These are phyloP conservation scores for Dinocampus coccinellae DNA, from an alignment of 2,888 invertebrate species.

Conservation along the genomic window DNA sequence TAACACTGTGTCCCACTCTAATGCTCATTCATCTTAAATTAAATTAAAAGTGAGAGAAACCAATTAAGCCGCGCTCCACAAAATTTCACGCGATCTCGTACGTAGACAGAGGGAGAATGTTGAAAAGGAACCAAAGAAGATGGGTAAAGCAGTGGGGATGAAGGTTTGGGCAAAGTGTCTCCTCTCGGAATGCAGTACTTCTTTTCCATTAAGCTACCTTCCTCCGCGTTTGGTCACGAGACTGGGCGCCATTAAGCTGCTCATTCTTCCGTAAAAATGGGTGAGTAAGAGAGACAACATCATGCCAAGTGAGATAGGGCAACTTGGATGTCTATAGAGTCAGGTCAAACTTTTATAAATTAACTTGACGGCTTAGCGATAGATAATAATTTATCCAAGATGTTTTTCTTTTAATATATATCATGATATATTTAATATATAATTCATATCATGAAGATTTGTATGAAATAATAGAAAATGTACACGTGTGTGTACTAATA, in stretches of 20 bases:
- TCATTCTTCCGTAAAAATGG: conserved; percentile 65
- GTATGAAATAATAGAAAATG: no score
- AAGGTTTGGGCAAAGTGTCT: conserved; percentile 45
- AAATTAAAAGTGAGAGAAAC: conserved; percentile 57
- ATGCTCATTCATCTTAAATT: conserved; percentile 43
- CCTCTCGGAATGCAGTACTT: conserved; percentile 55
- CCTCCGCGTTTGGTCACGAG: conserved; percentile 61
- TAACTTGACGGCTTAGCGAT: conserved; percentile 3
- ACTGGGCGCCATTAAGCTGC: conserved; percentile 64
- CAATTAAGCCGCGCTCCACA: conserved; percentile 52
- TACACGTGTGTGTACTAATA: no score
- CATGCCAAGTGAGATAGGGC: conserved; percentile 26
- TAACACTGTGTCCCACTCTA: not conserved
- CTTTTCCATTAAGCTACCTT: conserved; percentile 64
- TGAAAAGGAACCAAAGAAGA: conserved; percentile 38
- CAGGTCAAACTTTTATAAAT: conserved; percentile 31
- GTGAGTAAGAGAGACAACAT: conserved; percentile 39
- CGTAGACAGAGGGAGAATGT: conserved; percentile 48
- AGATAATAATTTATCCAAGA: not conserved
- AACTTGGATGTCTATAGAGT: conserved; percentile 14
- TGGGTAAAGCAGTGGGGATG: conserved; percentile 35
- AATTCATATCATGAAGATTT: no score
- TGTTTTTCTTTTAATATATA: no score
- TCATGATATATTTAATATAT: no score
- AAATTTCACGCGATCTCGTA: conserved; percentile 49